A percentile compares a stretch with the other conserved stretches of the same genome.
phyloP scores from a whole-genome alignment of 2,888 invertebrate genomes.

The Sialis fuliginosa region DNA sequence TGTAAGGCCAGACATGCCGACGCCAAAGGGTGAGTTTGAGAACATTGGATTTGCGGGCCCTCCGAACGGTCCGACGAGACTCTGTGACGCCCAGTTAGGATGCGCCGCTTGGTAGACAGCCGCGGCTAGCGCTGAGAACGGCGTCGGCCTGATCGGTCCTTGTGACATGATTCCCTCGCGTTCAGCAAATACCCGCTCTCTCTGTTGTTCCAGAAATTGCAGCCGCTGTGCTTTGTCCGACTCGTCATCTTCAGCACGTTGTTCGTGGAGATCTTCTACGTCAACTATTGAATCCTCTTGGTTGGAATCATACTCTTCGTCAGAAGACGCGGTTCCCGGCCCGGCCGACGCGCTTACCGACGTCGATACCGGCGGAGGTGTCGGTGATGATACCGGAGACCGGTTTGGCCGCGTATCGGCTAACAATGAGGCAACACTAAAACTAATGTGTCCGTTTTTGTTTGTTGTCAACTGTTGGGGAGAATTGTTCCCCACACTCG shows the following conservation, averaged over 20 bases:
- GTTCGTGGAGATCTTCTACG: constrained; percentile 56
- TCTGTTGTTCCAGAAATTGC: constrained; percentile 12
- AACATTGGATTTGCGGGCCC: constrained; percentile 39
- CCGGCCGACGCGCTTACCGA: constrained; percentile 30
- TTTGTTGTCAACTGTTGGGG: constrained; percentile 16
- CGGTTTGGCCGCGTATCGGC: constrained; percentile 56
- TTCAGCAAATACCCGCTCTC: constrained; percentile 15
- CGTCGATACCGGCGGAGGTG: constrained; percentile 30
- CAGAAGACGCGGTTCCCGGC: constrained; percentile 31
- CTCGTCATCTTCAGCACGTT: constrained; percentile 14
- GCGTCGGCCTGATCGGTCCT: constrained; percentile 57
- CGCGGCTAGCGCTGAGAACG: constrained; percentile 54
- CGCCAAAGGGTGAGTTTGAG: constrained; percentile 35
- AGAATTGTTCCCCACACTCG: constrained; percentile 6
- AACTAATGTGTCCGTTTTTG: constrained; percentile 54
- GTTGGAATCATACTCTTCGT: constrained; percentile 51
- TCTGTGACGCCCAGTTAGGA: constrained; percentile 36
- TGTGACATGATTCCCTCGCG: constrained; percentile 21
- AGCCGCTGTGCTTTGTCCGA: constrained; percentile 11
- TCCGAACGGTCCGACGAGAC: constrained; percentile 35
- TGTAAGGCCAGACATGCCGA: constrained; percentile 24
- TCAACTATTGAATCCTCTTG: constrained; percentile 56
- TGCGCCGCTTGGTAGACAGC: constrained; percentile 37
- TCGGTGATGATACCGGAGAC: constrained; percentile 17
- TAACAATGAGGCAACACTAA: constrained; percentile 76